Conservation (phyloP, 2,797 vertebrate genomes). For the Poecilia gillii region DNA sequence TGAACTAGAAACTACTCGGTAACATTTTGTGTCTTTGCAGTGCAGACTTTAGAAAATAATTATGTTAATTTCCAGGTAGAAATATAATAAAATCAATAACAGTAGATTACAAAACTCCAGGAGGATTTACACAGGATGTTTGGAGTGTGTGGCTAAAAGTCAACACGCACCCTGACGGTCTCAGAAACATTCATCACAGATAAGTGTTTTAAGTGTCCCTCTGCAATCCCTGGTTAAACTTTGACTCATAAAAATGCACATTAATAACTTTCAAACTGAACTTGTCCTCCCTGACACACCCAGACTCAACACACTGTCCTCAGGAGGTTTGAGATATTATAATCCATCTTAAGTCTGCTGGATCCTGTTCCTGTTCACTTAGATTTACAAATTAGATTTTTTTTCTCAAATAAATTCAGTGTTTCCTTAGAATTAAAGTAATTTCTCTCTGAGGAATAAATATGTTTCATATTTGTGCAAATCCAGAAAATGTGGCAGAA, state of each 20-base stretch:
- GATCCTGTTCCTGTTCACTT: neutral
- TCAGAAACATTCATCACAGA: neutral
- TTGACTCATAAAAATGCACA: neutral
- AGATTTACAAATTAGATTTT: no score
- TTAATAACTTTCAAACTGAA: neutral
- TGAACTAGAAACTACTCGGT: no score
- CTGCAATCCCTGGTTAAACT: neutral
- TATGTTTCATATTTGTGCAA: neutral
- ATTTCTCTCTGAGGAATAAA: neutral
- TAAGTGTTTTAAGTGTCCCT: neutral
- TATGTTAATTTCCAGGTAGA: neutral
- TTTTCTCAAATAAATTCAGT: neutral
- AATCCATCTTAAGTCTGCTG: neutral
- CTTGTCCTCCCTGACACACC: neutral
- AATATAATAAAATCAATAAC: neutral
- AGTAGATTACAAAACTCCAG: neutral
- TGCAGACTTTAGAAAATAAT: neutral
- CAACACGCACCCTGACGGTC: neutral
- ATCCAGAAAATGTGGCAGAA: neutral
- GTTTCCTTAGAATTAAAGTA: neutral
- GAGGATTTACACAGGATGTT: neutral
- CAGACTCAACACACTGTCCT: neutral
- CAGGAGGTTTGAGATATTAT: neutral
- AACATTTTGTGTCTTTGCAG: no score
- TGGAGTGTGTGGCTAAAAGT: neutral